Evolutionary conservation across 2,888 invertebrate genomes (phyloP).

Genomic region (Lymantria monacha): DNA sequence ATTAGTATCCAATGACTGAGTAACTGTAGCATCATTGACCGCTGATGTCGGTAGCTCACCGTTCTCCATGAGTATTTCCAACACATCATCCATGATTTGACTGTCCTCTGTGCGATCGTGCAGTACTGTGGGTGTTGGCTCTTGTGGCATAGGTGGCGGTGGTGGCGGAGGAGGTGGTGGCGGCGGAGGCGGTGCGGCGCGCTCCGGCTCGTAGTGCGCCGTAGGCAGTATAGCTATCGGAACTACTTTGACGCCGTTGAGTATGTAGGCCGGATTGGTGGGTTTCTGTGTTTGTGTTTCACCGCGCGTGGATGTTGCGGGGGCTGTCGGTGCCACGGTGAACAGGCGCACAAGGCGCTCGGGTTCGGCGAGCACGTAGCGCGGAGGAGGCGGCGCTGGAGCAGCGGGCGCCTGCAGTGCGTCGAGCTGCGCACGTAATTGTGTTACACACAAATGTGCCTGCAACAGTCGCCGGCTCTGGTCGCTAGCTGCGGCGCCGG

Average conservation of each 20-base stretch:
- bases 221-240: slow-evolving; percentile 75
- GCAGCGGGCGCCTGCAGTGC: slow-evolving; percentile 78
- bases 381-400: slow-evolving; percentile 49
- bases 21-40: slow-evolving; percentile 84
- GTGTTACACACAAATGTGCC: slow-evolving; percentile 80
- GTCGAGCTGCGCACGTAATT: slow-evolving; percentile 84
- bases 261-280: slow-evolving; percentile 81
- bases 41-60: slow-evolving; percentile 96
- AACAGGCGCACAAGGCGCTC: slow-evolving; percentile 61
- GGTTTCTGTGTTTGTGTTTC: slow-evolving; percentile 45
- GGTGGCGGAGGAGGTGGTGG: slow-evolving; percentile 60
- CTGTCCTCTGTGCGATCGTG: slow-evolving; percentile 76
- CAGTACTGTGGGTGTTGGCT: slow-evolving; percentile 33
- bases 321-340: slow-evolving; percentile 71
- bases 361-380: slow-evolving; percentile 68
- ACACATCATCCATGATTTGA: slow-evolving; percentile 94
- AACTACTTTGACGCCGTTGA: slow-evolving; percentile 83
- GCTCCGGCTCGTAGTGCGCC: slow-evolving; percentile 68
- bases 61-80: slow-evolving; percentile 96
- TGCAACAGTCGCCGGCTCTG: slow-evolving; percentile 81
- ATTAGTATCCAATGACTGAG: slow-evolving; percentile 48
- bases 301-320: slow-evolving; percentile 28
- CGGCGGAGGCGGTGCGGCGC: slow-evolving; percentile 52
- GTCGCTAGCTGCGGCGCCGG: slow-evolving; percentile 73
- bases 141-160: slow-evolving; percentile 52